Conservation (phyloP, 2,797 vertebrate genomes). For the Toxotes lorentzi region DNA sequence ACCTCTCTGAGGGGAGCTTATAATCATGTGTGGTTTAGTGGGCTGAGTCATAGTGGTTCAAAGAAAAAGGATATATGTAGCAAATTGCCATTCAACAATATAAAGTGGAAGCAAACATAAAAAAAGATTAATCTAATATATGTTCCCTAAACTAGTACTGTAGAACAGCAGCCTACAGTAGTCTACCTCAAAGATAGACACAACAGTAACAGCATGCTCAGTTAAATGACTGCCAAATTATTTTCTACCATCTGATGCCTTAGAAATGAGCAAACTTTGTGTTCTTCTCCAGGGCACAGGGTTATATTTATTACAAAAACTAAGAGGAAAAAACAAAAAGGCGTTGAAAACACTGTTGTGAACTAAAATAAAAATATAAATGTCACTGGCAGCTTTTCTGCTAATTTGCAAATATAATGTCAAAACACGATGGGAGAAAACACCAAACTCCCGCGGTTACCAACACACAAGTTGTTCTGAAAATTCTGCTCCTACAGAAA, state of each 20-base stretch:
- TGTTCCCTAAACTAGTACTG: not conserved
- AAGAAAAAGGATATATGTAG: conserved; percentile 16
- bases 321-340: not conserved
- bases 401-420: conserved; percentile 38
- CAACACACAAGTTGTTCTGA: not conserved
- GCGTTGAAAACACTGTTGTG: not conserved
- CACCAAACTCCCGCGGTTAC: not conserved
- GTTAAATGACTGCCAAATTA: conserved; percentile 18
- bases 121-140: not conserved
- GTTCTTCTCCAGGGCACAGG: not conserved
- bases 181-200: conserved; percentile 15
- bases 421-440: conserved; percentile 6
- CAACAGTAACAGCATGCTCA: conserved; percentile 13
- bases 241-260: conserved; percentile 26
- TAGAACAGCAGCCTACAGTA: conserved; percentile 10
- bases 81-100: conserved; percentile 24
- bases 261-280: conserved; percentile 4
- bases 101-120: conserved; percentile 16
- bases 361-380: not conserved
- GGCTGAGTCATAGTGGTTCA: conserved; percentile 26
- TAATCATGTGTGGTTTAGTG: conserved; percentile 24
- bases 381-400: not conserved
- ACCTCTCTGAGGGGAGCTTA: conserved; percentile 1
- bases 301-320: conserved; percentile 8
- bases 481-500: conserved; percentile 1